Percentiles rank a stretch among this genome's conserved stretches.
Conservation (phyloP, 1,140 invertebrate genomes). For the Bicyclus anynana region DNA sequence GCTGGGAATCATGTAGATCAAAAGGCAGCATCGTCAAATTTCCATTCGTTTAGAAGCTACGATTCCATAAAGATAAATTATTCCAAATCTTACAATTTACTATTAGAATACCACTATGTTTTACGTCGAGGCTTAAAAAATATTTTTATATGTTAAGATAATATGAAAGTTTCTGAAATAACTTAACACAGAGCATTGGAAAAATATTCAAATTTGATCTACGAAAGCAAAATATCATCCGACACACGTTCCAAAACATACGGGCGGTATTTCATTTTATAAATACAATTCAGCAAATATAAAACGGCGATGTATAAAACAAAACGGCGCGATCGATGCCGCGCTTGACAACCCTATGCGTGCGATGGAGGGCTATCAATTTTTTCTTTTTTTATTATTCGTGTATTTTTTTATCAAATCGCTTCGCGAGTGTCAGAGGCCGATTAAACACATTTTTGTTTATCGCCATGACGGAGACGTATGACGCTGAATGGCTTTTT, state of each 20-base stretch:
- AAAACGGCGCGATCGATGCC: conserved; percentile 17
- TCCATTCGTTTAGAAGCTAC: no score
- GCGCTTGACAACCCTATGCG: conserved; percentile 8
- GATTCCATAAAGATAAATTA: no score
- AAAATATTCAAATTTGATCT: not conserved
- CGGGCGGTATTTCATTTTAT: conserved; percentile 9
- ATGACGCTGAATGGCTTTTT: conserved; percentile 1
- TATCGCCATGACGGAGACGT: conserved; percentile 6
- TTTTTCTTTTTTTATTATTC: conserved; percentile 1
- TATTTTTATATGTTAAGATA: no score
- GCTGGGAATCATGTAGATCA: no score
- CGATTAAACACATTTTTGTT: conserved; percentile 12
- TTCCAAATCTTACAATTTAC: no score
- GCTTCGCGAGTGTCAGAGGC: conserved; percentile 12
- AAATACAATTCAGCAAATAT: conserved; percentile 12
- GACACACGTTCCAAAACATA: not conserved
- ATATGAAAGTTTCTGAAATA: not conserved
- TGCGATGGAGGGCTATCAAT: conserved; percentile 4
- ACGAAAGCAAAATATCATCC: conserved; percentile 1
- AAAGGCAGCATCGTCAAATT: no score
- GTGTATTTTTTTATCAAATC: conserved; percentile 12
- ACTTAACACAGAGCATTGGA: not conserved
- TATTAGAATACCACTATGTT: no score
- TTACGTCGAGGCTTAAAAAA: no score
- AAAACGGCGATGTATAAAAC: conserved; percentile 9